These are phyloP conservation scores for Halyomorpha halys DNA, from an alignment of 1,140 invertebrate genomes.

Conservation along the genomic window DNA sequence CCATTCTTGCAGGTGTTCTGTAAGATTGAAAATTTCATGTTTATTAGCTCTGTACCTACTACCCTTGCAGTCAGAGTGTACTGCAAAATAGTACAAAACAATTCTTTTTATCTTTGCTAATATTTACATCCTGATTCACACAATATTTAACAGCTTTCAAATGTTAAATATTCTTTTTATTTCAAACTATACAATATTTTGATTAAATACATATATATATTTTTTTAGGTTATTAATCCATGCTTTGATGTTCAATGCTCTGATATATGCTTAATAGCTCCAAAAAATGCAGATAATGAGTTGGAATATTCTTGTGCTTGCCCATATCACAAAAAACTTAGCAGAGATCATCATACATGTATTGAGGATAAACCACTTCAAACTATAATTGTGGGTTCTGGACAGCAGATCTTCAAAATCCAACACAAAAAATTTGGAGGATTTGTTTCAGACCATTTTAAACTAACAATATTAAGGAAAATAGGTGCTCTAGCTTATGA, in stretches of 20 bases:
- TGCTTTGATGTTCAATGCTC: constrained; percentile 57
- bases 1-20: no score
- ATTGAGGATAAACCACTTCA: constrained; percentile 17
- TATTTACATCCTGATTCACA: no score
- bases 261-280: constrained; percentile 68
- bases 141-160: no score
- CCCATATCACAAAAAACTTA: constrained; percentile 54
- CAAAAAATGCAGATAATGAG: constrained; percentile 35
- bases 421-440: constrained; percentile 37
- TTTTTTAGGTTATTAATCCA: constrained; percentile 46
- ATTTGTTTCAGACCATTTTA: background rate
- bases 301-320: constrained; percentile 58
- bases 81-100: no score
- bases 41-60: no score
- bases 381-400: constrained; percentile 32
- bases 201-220: background rate
- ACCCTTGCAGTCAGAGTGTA: no score
- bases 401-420: constrained; percentile 34
- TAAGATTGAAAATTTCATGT: no score
- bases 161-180: background rate
- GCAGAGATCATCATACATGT: constrained; percentile 42
- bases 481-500: constrained; percentile 34
- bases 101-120: no score
- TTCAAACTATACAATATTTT: background rate
- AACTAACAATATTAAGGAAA: background rate